Evolutionary conservation across 2,113 vertebrate species (phyloP), one percentile per base, ranked within the genome.

Genomic region (Chelonoidis abingdonii): DNA sequence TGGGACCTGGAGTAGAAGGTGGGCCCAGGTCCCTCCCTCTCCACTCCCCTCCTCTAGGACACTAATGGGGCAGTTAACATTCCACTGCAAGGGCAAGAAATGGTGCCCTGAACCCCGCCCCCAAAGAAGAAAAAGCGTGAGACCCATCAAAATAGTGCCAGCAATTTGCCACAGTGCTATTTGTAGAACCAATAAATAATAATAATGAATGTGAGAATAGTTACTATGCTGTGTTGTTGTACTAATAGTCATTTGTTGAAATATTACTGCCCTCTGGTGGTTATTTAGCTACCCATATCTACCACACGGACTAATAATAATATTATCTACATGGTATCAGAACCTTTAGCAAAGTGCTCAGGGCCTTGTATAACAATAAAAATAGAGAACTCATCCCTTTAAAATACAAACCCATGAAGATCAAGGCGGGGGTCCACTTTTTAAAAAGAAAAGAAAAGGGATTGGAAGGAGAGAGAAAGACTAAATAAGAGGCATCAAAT

Each of bases 381-480:
- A n/a, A 17, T 8, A 88, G 29, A 88, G 86, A 76, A 5, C 8
- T 10, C 2, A 19, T 29, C 13, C 6, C 1, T 76, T 88, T 52
- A 12, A 79, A 47, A 78, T 47, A 47, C 41, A 78, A 78, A 29
- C 44, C 13, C 75, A 27, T 25, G 75, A 78, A 35, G 3, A 1
- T 1, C 47, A 75, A 8, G 5, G 49, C 7, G 0, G 3, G 10
- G 52, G 31, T n/a, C 3, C 62, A 19, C 59, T 62, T 47, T 29
- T 25, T 25, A 8, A 22, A 13, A 44, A 1, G 21, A 1, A 29
- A 1, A 25, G 19, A 44, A 35, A 35, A 6, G 35, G 35, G 13
- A 76, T 7, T 27, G 3, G 0, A 2, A 0, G 1, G 0, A 0
- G 25, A 3, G 0, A 0, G 44, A 62, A 29, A 62, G 35, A 10